Conservation (phyloP, 1,140 invertebrate genomes). For the Oppia nitens region DNA sequence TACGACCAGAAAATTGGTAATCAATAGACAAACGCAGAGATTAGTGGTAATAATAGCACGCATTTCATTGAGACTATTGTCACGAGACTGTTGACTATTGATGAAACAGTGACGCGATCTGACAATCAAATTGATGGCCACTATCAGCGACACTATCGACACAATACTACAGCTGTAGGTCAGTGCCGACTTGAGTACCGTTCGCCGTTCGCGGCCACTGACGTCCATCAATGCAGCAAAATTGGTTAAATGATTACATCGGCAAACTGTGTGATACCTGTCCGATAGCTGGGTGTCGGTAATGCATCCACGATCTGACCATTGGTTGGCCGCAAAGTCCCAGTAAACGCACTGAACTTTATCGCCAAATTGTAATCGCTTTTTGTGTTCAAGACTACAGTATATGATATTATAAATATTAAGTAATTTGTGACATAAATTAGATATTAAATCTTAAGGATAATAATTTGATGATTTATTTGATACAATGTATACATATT, state of each 20-base stretch:
- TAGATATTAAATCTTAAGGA: too few species aligned
- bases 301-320: not conserved
- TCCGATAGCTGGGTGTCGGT: not conserved
- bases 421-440: too few species aligned
- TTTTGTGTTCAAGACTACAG: not conserved
- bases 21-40: conserved; percentile 14
- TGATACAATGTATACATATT: too few species aligned
- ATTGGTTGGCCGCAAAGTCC: not conserved
- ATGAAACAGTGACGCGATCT: not conserved
- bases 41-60: conserved; percentile 16
- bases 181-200: conserved; percentile 6
- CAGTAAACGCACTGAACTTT: not conserved
- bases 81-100: not conserved
- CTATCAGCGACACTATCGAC: conserved; percentile 11
- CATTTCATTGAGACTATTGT: conserved; percentile 1
- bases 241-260: conserved; percentile 34
- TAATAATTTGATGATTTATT: too few species aligned
- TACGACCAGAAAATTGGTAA: conserved; percentile 11
- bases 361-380: not conserved
- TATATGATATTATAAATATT: too few species aligned
- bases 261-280: conserved; percentile 25
- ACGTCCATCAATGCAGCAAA: conserved; percentile 49
- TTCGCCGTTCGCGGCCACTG: conserved; percentile 14
- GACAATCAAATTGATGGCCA: conserved; percentile 12
- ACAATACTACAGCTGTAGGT: conserved; percentile 11